Base-by-base conservation (phyloP, 2,113 vertebrate genomes). In the Centropus bengalensis region DNA sequence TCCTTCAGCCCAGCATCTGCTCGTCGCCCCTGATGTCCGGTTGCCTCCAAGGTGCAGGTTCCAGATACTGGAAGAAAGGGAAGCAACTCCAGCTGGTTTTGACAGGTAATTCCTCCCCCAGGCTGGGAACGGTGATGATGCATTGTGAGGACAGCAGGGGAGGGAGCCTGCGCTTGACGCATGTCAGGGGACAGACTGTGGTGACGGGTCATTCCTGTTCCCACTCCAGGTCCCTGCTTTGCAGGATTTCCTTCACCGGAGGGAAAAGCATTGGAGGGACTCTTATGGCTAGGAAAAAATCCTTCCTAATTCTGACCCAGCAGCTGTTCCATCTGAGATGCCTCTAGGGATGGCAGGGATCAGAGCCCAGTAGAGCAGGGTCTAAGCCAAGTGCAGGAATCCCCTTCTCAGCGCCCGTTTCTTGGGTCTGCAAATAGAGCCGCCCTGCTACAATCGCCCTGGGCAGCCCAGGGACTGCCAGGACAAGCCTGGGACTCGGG, bases 251-350 rank as follows among this genome's bases (percentile, higher is more conserved):
- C 67, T 89, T 95, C 60, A 89, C n/a, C 1, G 1, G 26, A 83
- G 52, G 26, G 15, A 94, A 84, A 82, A 92, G 75, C 30, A n/a
- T 8, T 38, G 26, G 87, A 63, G 45, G 17, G 38, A 82, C 76
- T 88, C 82, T 88, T 81, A 86, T 28, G 73, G 82, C 80, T 93
- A 94, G 93, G 90, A 94, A 91, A 93, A 95, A 86, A 83, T 91
- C 51, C 68, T 94, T 95, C 94, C 95, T 96, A 89, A 96, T 95
- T 96, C 84, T 95, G 87, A 94, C 68, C 80, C 40, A 86, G 91
- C 96, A 97, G 94, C 87, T 97, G 94, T 96, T 96, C 52, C 82
- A 91, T 90, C 74, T 4, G 77, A 96, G 87, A 96, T 5, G 83
- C 90, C 83, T 96, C 88, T 91, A 66, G 93, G 91, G 94, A 94